Evolutionary conservation across 37 sponge, comb jelly and placozoan genomes (phyloP).

Genomic region (Axinella damicornis): DNA sequence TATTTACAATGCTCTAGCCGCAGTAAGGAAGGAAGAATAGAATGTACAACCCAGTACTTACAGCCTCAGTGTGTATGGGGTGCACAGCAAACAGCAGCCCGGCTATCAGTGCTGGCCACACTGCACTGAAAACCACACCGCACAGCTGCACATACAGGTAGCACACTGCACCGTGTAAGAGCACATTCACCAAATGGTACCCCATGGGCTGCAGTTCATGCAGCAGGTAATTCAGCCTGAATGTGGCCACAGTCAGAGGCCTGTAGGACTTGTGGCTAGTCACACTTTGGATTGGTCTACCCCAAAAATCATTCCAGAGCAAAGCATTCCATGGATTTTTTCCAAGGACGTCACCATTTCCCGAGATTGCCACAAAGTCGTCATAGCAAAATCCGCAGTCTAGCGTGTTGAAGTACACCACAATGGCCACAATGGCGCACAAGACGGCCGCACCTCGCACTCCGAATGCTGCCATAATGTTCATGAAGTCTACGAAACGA

Average conservation of each 20-base stretch:
- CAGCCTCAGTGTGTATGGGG: neutral
- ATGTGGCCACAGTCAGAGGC: conserved; percentile 77
- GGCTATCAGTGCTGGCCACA: conserved; percentile 15
- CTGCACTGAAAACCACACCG: conserved; percentile 10
- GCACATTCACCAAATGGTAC: conserved; percentile 82
- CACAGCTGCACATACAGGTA: conserved; percentile 58
- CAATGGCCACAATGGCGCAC: conserved; percentile 41
- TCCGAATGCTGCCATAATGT: too few species aligned
- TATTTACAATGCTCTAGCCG: too few species aligned
- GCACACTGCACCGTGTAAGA: conserved; percentile 69
- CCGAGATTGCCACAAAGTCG: conserved; percentile 76
- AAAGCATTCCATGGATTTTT: conserved; percentile 64
- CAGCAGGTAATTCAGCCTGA: conserved; percentile 74
- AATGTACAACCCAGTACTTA: conserved; percentile 9
- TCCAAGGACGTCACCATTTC: conserved; percentile 63
- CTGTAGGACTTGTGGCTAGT: conserved; percentile 92
- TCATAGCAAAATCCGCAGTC: conserved; percentile 80
- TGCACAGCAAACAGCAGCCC: too few species aligned
- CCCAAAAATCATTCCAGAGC: conserved; percentile 90
- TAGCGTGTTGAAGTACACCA: conserved; percentile 72
- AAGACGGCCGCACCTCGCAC: neutral
- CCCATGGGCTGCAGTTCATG: conserved; percentile 74
- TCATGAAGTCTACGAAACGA: too few species aligned
- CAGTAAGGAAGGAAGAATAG: neutral
- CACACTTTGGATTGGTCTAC: conserved; percentile 72